These are phyloP conservation scores for Drosophila hawaiiensis DNA, from an alignment of 2,888 invertebrate genomes.

Conservation along the genomic window DNA sequence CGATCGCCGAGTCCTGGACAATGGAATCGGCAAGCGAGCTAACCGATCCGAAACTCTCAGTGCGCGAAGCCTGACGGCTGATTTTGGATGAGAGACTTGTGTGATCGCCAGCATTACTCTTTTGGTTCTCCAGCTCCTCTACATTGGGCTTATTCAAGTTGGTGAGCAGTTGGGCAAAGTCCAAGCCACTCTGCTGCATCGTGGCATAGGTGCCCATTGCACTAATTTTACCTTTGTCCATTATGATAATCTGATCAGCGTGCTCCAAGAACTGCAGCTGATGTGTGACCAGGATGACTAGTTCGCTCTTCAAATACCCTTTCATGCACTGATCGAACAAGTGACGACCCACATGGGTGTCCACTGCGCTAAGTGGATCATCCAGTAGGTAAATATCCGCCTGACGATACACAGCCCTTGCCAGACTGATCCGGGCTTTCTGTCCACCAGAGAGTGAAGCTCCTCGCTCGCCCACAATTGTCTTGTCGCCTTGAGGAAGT, in stretches of 20 bases:
- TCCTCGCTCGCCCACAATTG: conserved; percentile 92
- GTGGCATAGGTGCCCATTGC: conserved; percentile 89
- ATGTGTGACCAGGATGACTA: conserved; percentile 92
- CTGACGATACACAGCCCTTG: conserved; percentile 93
- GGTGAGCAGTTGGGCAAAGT: conserved; percentile 90
- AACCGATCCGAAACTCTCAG: conserved; percentile 84
- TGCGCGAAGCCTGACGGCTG: conserved; percentile 75
- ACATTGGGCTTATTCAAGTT: conserved; percentile 85
- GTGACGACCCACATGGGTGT: conserved; percentile 95
- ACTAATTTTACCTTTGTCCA: conserved; percentile 82
- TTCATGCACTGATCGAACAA: conserved; percentile 89
- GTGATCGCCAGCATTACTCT: conserved; percentile 53
- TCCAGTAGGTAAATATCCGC: conserved; percentile 95
- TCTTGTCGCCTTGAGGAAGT: conserved; percentile 87
- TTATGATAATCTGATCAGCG: conserved; percentile 86
- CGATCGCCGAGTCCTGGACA: conserved; percentile 81
- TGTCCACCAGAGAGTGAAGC: conserved; percentile 94
- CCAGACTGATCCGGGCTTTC: conserved; percentile 94
- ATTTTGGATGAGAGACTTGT: conserved; percentile 42
- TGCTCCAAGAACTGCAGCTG: conserved; percentile 92
- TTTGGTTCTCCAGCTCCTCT: conserved; percentile 56
- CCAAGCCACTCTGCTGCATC: conserved; percentile 89
- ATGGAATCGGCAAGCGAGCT: conserved; percentile 85
- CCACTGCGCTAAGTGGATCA: conserved; percentile 96
- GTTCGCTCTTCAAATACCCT: conserved; percentile 87